Conservation (phyloP, 1,140 invertebrate species). For the Pygmarrhopalites habei region DNA sequence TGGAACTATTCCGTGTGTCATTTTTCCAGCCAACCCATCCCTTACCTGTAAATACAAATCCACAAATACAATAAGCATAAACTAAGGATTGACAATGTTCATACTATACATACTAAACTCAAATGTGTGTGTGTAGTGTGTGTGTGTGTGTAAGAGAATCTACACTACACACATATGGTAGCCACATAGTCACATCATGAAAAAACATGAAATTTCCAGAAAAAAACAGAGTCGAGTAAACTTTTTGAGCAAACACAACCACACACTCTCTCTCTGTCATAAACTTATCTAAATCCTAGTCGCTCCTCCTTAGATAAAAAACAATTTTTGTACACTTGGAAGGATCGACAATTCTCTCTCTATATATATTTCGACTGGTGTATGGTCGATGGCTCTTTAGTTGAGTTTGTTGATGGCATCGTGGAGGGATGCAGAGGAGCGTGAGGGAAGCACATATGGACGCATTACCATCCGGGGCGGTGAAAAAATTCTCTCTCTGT, state of each 20-base stretch:
- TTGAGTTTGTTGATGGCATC: no score
- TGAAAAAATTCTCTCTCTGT: neutral
- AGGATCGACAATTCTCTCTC: no score
- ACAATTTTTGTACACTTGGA: slow-evolving; percentile 1
- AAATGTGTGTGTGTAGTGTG: no score
- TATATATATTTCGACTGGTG: no score
- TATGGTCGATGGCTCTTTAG: no score
- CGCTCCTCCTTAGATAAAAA: no score
- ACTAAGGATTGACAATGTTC: neutral
- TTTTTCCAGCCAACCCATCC: slow-evolving; percentile 91
- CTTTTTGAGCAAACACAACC: slow-evolving; percentile 3
- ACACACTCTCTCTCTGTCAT: no score
- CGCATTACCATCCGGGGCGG: slow-evolving; percentile 4
- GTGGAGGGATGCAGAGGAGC: neutral
- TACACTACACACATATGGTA: no score
- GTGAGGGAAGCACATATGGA: neutral
- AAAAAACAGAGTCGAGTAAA: slow-evolving; percentile 1
- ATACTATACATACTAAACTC: neutral
- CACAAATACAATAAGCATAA: neutral
- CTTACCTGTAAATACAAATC: slow-evolving; percentile 51
- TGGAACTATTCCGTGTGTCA: slow-evolving; percentile 55
- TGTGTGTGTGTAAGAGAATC: no score
- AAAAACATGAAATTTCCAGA: no score
- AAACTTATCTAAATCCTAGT: slow-evolving; percentile 13
- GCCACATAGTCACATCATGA: no score